phyloP scores from a whole-genome alignment of 2,888 invertebrate genomes.

The Allacma fusca region DNA sequence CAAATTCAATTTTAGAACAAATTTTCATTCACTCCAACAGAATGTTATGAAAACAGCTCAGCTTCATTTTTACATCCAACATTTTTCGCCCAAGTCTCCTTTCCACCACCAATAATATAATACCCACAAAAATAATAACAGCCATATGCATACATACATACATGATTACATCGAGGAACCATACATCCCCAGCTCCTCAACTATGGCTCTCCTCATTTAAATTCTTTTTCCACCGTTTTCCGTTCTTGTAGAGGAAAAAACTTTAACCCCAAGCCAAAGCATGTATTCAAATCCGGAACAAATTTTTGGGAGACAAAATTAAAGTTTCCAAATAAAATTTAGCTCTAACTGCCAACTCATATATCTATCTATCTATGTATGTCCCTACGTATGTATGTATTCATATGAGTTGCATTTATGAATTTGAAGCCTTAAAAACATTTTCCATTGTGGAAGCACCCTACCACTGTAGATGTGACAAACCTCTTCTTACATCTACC shows the following conservation, averaged over 20 bases:
- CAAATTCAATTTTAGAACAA: slow-evolving; percentile 10
- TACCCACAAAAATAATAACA: too few relatives aligned
- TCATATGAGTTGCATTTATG: too few relatives aligned
- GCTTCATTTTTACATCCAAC: background rate
- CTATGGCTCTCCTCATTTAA: background rate
- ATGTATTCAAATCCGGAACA: background rate
- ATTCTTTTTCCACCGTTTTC: background rate
- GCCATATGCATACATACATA: too few relatives aligned
- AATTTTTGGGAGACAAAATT: background rate
- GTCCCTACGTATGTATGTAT: too few relatives aligned
- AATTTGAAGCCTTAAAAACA: too few relatives aligned
- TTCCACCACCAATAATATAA: too few relatives aligned
- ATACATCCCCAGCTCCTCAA: too few relatives aligned
- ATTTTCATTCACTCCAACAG: background rate
- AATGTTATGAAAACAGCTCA: background rate
- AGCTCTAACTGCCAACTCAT: background rate
- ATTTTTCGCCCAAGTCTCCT: background rate
- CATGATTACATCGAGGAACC: too few relatives aligned
- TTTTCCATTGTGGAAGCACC: too few relatives aligned
- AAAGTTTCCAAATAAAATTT: slow-evolving; percentile 1
- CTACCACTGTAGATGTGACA: too few relatives aligned
- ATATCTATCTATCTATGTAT: too few relatives aligned
- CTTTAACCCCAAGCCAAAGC: background rate
- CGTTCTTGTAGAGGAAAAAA: background rate
- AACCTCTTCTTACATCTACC: too few relatives aligned